Conservation (phyloP, 2,888 invertebrate genomes). For the Oxystoma pomonae region DNA sequence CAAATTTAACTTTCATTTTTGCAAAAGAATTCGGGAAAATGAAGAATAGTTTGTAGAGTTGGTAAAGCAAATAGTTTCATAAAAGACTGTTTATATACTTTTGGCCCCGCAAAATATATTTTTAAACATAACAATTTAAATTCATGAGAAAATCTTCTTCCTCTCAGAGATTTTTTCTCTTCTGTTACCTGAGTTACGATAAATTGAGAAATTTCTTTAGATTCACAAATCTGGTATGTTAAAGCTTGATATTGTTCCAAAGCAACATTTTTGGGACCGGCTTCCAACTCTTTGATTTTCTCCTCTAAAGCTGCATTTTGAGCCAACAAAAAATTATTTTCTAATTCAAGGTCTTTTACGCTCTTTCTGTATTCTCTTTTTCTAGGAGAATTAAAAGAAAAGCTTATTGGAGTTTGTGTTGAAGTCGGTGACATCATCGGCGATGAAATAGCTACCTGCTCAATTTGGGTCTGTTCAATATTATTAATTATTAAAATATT, state of each 20-base stretch:
- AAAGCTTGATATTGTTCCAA: not conserved
- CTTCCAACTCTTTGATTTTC: not conserved
- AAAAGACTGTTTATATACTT: not conserved
- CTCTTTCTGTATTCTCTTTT: not conserved
- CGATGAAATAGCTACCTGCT: not conserved
- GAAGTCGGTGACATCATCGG: not conserved
- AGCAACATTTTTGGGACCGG: not conserved
- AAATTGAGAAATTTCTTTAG: not conserved
- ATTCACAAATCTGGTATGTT: not conserved
- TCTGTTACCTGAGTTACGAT: not conserved
- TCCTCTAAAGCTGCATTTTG: not conserved
- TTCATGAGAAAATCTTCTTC: not conserved
- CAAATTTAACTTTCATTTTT: slow-evolving; percentile 26
- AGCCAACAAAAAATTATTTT: not conserved
- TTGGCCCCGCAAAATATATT: not conserved
- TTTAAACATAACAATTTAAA: not conserved
- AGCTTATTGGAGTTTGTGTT: not conserved
- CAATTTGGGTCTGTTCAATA: not conserved
- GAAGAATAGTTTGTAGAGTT: not conserved
- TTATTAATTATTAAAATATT: no score
- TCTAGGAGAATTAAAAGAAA: not conserved
- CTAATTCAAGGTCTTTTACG: not conserved
- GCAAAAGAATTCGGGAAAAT: slow-evolving; percentile 19
- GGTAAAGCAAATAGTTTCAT: not conserved
- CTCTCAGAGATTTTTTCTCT: not conserved